These are phyloP conservation scores for Crypturellus undulatus DNA, from an alignment of 2,113 vertebrate genomes.

Conservation along the genomic window DNA sequence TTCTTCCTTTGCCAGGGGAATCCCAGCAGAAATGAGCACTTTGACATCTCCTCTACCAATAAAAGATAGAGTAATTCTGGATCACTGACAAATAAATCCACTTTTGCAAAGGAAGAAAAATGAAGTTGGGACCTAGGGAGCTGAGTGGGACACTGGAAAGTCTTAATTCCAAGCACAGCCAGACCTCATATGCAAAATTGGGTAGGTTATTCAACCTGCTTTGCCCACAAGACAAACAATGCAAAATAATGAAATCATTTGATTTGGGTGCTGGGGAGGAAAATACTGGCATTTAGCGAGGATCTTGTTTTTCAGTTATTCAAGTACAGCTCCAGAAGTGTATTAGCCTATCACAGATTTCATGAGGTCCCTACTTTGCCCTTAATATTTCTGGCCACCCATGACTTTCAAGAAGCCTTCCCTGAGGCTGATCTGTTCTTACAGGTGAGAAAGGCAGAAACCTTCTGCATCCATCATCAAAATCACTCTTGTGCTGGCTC, in stretches of 20 bases:
- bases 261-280: background rate
- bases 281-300: background rate
- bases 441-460: background rate
- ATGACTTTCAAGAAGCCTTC: background rate
- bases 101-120: background rate
- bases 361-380: background rate
- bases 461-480: background rate
- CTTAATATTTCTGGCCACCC: background rate
- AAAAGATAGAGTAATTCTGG: background rate
- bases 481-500: rapidly evolving
- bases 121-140: background rate
- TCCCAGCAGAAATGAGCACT: background rate
- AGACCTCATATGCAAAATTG: background rate
- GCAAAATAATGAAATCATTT: background rate
- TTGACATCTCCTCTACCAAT: background rate
- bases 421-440: background rate
- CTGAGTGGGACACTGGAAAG: background rate
- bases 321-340: background rate
- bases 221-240: background rate
- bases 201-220: background rate
- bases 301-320: background rate
- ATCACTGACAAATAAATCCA: background rate
- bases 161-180: background rate
- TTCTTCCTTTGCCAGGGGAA: background rate
- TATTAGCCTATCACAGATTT: background rate